Conservation (phyloP, 2,113 vertebrate genomes). For the Gobiocypris rarus region DNA sequence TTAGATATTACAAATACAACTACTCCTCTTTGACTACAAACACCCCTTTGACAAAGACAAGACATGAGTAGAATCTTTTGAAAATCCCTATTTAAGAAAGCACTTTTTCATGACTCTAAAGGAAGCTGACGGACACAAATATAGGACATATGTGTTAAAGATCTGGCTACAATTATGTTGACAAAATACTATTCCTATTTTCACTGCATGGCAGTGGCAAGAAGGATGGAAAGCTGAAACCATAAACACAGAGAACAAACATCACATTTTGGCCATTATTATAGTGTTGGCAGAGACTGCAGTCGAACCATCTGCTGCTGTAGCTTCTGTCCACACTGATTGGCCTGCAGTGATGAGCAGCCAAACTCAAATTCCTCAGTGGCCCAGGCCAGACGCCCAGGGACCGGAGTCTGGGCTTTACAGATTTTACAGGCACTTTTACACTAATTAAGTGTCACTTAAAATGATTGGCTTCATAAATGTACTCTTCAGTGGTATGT, state of each 20-base stretch:
- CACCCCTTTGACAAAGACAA: too few species aligned
- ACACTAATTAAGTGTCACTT: constrained; percentile 7
- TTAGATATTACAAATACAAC: too few species aligned
- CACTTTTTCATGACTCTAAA: too few species aligned
- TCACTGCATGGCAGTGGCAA: not conserved
- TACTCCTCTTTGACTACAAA: too few species aligned
- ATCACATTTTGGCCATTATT: constrained; percentile 18
- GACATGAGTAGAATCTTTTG: too few species aligned
- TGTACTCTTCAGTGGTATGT: not conserved
- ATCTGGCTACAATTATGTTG: not conserved
- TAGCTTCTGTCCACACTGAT: constrained; percentile 16
- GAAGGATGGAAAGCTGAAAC: not conserved
- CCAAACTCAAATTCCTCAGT: constrained; percentile 24
- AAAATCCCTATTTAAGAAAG: too few species aligned
- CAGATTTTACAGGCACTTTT: constrained; percentile 18
- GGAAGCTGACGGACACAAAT: not conserved
- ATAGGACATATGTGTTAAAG: not conserved
- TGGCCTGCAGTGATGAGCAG: constrained; percentile 14
- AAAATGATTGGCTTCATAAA: constrained; percentile 12
- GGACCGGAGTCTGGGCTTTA: not conserved
- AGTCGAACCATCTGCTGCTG: constrained; percentile 29
- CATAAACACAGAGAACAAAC: constrained; percentile 22
- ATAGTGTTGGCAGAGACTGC: constrained; percentile 11
- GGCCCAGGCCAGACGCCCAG: not conserved
- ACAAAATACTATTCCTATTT: not conserved